phyloP scores from a whole-genome alignment of 2,113 vertebrate species.

The Leucosticte australis region DNA sequence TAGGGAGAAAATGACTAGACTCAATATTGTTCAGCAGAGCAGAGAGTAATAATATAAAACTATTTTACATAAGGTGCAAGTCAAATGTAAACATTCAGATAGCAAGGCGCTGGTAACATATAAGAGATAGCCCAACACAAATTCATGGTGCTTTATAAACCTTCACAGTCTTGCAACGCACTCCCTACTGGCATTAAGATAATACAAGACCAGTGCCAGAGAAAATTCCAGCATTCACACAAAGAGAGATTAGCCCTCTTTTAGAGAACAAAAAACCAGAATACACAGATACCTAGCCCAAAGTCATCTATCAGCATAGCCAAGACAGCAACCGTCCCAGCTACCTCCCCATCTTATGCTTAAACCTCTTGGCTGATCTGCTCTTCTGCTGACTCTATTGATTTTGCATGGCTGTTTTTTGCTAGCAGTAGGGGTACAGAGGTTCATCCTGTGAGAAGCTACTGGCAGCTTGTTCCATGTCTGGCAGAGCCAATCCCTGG shows the following conservation, averaged over 20 bases:
- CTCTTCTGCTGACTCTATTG: not conserved
- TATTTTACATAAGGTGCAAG: not conserved
- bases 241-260: not conserved
- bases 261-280: not conserved
- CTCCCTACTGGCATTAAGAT: not conserved
- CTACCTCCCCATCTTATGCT: not conserved
- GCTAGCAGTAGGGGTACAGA: rapidly evolving
- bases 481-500: not conserved
- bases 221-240: not conserved
- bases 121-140: not conserved
- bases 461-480: not conserved
- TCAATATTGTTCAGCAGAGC: not conserved
- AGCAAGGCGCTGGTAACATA: not conserved
- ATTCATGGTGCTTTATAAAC: not conserved
- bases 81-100: not conserved
- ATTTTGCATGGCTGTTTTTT: not conserved
- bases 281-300: not conserved
- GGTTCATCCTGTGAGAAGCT: not conserved
- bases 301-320: not conserved
- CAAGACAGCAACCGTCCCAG: not conserved
- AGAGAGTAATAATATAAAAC: not conserved
- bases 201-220: not conserved
- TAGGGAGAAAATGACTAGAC: not conserved
- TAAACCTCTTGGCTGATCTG: slow-evolving; percentile 19
- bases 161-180: not conserved